phyloP scores from a whole-genome alignment of 53 echinoderm and acorn worm species.

The Astropecten irregularis region DNA sequence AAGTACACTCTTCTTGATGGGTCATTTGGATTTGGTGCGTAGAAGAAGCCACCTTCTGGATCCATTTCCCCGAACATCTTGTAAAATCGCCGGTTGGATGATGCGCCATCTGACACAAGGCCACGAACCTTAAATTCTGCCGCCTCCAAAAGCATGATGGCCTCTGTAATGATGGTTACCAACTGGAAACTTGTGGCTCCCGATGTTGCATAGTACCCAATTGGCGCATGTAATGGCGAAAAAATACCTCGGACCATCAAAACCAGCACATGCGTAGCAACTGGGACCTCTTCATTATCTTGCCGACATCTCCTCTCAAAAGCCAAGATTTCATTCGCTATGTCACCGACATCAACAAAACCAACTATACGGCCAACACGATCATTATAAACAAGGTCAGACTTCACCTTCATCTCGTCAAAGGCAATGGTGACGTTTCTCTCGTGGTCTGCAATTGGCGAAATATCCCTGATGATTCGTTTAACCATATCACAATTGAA shows the following conservation, averaged over 20 bases:
- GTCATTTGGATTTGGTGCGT: neutral
- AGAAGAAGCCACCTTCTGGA: neutral
- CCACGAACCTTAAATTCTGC: neutral
- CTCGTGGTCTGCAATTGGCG: neutral
- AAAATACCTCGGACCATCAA: conserved; percentile 48
- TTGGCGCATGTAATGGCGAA: conserved; percentile 8
- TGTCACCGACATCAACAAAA: conserved; percentile 58
- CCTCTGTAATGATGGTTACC: neutral
- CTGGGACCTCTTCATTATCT: neutral
- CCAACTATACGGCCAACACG: conserved; percentile 43
- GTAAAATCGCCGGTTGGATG: neutral
- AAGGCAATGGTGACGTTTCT: neutral
- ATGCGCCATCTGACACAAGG: neutral
- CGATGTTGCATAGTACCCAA: conserved; percentile 34
- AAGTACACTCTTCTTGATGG: conserved; percentile 53
- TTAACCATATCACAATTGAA: conserved; percentile 42
- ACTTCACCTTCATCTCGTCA: conserved; percentile 69
- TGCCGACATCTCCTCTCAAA: conserved; percentile 27
- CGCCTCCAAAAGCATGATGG: neutral
- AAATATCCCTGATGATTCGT: neutral
- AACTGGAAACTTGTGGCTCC: neutral
- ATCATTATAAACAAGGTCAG: conserved; percentile 41
- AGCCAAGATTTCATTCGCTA: conserved; percentile 38
- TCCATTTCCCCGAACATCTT: neutral
- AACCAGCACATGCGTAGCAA: conserved; percentile 56